Evolutionary conservation across 2,797 vertebrate genomes (phyloP), one percentile per base, ranked within the genome.

Genomic region (Halcyon leucocephala): DNA sequence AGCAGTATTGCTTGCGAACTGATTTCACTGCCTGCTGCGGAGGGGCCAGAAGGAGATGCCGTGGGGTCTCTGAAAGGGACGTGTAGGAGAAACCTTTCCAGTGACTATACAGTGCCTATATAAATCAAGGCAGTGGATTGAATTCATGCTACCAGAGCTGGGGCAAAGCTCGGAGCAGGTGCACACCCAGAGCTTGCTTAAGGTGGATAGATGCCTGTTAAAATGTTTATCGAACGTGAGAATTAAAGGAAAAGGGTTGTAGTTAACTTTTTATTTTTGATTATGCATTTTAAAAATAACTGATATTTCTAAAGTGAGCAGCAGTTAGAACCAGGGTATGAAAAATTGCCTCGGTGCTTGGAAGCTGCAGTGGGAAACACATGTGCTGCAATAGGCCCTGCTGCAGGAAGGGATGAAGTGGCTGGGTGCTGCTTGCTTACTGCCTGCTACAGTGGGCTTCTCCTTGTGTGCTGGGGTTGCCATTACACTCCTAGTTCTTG

Each of bases 251-350:
- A 81, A 86, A 85, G 54, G 42, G 14, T 65, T 87, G n/a, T 42
- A 28, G 87, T 90, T 79, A 82, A 82, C 37, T 12, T 78, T 89
- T 86, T 69, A 42, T 42, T 69, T 70, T 85, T 82, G 20, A 77
- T 82, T 24, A 67, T 92, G 28, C 12, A 3, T 94, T 91, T 96
- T 42, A 71, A 93, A 93, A 93, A 90, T 94, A 93, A 48, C 44
- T 90, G 66, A 1, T 1, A 5, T 66, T 89, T 84, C 88, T 91
- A 14, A 86, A 94, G 46, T 48, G 71, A 86, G 78, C 37, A 79
- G 80, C 71, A 88, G 35, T 61, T 86, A 79, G 25, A 91, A 54
- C 20, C 66, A 92, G 52, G 60, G 54, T 71, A 92, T 95, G 78
- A 92, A 92, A 85, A 94, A 86, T 31, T 35, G 70, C 17, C 77